These are phyloP conservation scores for Zeuzera pyrina DNA, from an alignment of 2,888 invertebrate genomes.

Conservation along the genomic window DNA sequence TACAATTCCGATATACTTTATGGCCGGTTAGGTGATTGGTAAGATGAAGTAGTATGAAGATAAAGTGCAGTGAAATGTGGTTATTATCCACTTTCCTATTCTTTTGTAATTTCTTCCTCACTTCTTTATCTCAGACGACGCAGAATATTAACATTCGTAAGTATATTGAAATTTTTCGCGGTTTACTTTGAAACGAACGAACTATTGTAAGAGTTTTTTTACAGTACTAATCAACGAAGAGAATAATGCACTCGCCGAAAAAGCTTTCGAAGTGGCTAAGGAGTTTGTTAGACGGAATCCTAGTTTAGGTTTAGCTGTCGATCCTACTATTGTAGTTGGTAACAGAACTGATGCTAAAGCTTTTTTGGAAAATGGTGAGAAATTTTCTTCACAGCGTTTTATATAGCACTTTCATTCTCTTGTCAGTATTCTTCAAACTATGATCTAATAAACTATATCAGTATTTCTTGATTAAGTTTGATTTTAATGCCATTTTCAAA, in stretches of 20 bases:
- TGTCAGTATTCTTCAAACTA: not conserved
- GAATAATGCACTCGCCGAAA: slow-evolving; percentile 79
- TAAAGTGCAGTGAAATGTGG: slow-evolving; percentile 2
- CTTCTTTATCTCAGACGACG: slow-evolving; percentile 70
- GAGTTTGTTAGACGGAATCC: slow-evolving; percentile 81
- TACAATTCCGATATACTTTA: slow-evolving; percentile 16
- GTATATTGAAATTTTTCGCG: slow-evolving; percentile 37
- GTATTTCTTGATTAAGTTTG: not conserved
- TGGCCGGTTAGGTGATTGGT: slow-evolving; percentile 15
- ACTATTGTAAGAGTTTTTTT: slow-evolving; percentile 16
- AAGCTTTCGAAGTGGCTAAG: slow-evolving; percentile 79
- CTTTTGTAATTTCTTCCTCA: slow-evolving; percentile 24
- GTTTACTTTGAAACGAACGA: slow-evolving; percentile 1
- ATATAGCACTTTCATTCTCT: not conserved
- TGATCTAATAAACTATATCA: not conserved
- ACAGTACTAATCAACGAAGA: slow-evolving; percentile 84
- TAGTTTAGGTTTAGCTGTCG: slow-evolving; percentile 76
- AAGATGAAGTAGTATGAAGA: slow-evolving; percentile 5
- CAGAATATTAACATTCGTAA: slow-evolving; percentile 83
- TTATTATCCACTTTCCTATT: slow-evolving; percentile 21
- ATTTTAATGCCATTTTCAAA: no score
- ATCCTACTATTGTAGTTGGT: slow-evolving; percentile 76
- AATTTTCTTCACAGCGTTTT: not conserved
- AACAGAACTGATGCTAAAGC: slow-evolving; percentile 81
- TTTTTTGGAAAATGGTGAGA: slow-evolving; percentile 79